A percentile compares a stretch with the other conserved stretches of the same genome.
phyloP scores from a whole-genome alignment of 2,888 invertebrate genomes.

The Eupelmus urozonus region DNA sequence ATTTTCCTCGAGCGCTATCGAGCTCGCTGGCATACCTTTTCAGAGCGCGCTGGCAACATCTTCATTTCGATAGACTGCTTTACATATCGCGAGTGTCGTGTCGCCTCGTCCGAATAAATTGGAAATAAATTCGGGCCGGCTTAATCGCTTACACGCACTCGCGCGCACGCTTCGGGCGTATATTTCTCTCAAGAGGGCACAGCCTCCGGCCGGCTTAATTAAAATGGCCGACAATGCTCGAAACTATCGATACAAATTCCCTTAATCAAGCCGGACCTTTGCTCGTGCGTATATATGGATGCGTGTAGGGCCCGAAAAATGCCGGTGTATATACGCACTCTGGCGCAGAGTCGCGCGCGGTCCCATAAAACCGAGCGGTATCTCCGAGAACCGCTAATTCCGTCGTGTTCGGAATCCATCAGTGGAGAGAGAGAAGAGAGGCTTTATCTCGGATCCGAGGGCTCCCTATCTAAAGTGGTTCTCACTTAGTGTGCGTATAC shows the following conservation, averaged over 20 bases:
- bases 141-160: slow-evolving; percentile 9
- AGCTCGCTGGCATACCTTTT: neutral
- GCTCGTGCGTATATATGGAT: neutral
- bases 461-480: slow-evolving; percentile 64
- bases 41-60: neutral
- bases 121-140: slow-evolving; percentile 9
- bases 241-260: slow-evolving; percentile 39
- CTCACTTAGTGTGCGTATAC: slow-evolving; percentile 56
- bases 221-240: slow-evolving; percentile 47
- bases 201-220: slow-evolving; percentile 26
- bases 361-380: slow-evolving; percentile 57
- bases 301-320: neutral
- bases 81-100: slow-evolving; percentile 25
- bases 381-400: slow-evolving; percentile 68
- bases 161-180: neutral
- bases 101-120: slow-evolving; percentile 17
- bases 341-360: neutral
- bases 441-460: slow-evolving; percentile 59
- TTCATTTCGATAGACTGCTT: slow-evolving; percentile 19
- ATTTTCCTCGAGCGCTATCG: neutral
- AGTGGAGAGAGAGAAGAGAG: slow-evolving; percentile 55
- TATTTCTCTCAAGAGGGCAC: neutral
- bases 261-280: slow-evolving; percentile 17
- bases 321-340: neutral
- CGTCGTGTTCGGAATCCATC: slow-evolving; percentile 70